These are phyloP conservation scores for Drosophila imparisetae DNA, from an alignment of 2,888 invertebrate species.

Conservation along the genomic window DNA sequence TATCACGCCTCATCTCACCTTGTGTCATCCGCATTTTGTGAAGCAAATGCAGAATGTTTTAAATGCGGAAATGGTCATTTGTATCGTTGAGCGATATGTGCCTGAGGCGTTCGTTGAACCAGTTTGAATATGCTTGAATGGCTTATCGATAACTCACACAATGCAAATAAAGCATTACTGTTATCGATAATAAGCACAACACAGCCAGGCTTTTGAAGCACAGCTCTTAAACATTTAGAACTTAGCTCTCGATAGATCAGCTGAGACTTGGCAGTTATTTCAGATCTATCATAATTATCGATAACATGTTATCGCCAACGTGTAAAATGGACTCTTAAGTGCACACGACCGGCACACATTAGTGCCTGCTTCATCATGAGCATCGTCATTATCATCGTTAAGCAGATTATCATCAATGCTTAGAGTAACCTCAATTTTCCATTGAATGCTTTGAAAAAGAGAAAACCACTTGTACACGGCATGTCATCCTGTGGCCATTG, in stretches of 20 bases:
- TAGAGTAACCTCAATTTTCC: conserved; percentile 52
- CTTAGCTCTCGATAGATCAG: not conserved
- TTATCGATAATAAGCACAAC: not conserved
- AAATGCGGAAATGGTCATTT: conserved; percentile 69
- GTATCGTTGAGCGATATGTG: conserved; percentile 67
- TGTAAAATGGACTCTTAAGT: conserved; percentile 9
- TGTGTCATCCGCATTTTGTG: conserved; percentile 7
- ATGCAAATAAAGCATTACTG: not conserved
- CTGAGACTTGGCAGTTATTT: not conserved
- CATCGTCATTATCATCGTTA: conserved; percentile 1
- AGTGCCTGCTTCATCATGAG: not conserved
- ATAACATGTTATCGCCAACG: conserved; percentile 1
- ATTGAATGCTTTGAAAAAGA: conserved; percentile 34
- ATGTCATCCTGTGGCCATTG: conserved; percentile 71
- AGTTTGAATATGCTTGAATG: conserved; percentile 40
- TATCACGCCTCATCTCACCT: conserved; percentile 4
- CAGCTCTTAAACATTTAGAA: not conserved
- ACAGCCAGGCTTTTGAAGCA: not conserved
- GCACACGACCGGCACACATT: not conserved
- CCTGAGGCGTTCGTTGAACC: conserved; percentile 13
- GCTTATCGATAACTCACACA: conserved; percentile 23
- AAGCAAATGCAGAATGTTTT: conserved; percentile 40
- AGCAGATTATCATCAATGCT: conserved; percentile 29
- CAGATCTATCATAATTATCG: conserved; percentile 5
- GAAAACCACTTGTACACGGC: conserved; percentile 73